These are phyloP conservation scores for Mus caroli DNA, from an alignment of 2,797 vertebrate species.

Conservation along the genomic window DNA sequence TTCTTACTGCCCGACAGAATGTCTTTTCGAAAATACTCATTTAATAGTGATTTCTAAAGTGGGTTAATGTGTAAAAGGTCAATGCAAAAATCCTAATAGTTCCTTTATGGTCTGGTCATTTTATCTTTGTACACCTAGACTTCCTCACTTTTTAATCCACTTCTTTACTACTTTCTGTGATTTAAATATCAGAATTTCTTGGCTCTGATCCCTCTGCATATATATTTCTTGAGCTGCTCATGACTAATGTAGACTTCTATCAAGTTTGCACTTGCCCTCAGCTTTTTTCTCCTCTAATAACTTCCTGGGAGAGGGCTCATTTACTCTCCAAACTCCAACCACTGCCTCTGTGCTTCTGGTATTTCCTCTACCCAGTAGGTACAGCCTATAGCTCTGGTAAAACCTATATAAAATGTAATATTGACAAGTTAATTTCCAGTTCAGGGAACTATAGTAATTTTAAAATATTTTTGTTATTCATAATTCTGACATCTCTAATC, in stretches of 20 bases:
- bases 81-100: background rate
- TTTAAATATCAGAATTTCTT: background rate
- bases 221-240: background rate
- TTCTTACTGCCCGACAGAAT: background rate
- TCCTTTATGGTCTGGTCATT: background rate
- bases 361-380: background rate
- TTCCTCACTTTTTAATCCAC: background rate
- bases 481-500: background rate
- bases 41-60: background rate
- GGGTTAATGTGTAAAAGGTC: background rate
- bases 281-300: conserved; percentile 51
- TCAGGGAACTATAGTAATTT: conserved; percentile 44
- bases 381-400: conserved; percentile 6
- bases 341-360: background rate
- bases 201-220: background rate
- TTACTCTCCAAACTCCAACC: background rate
- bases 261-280: background rate
- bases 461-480: background rate
- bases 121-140: background rate
- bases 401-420: conserved; percentile 43
- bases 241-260: background rate
- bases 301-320: conserved; percentile 59
- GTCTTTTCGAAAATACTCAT: background rate
- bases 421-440: conserved; percentile 48
- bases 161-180: background rate